A percentile compares a stretch with the other conserved stretches of the same genome.
These are phyloP conservation scores for Sphaerophoria taeniata DNA, from an alignment of 2,888 invertebrate species.

Conservation along the genomic window DNA sequence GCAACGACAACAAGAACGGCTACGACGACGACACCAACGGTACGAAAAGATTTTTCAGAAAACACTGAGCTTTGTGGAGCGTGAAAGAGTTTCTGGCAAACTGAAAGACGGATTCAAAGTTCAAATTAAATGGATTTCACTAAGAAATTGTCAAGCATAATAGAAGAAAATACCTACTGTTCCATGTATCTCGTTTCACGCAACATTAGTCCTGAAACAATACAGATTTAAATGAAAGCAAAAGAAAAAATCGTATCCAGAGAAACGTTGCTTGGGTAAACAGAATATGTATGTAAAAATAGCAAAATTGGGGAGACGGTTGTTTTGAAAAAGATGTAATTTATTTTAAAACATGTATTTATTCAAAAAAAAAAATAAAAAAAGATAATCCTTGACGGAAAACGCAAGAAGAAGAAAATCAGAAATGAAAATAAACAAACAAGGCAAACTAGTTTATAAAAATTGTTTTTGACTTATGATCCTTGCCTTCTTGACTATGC, in stretches of 20 bases:
- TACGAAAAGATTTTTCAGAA: background rate
- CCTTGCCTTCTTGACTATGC: background rate
- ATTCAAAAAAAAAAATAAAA: conserved; percentile 5
- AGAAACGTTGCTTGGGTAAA: background rate
- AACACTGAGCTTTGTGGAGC: conserved; percentile 4
- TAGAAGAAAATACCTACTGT: conserved; percentile 35
- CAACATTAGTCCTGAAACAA: conserved; percentile 63
- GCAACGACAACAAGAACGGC: background rate
- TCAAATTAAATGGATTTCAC: conserved; percentile 47
- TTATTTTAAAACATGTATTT: conserved; percentile 19
- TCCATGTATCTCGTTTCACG: conserved; percentile 68
- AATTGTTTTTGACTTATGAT: background rate
- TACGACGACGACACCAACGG: background rate
- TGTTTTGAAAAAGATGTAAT: conserved; percentile 4
- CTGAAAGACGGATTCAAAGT: conserved; percentile 42
- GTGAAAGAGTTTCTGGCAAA: conserved; percentile 2
- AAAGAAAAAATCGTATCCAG: background rate
- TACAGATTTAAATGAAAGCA: conserved; percentile 20
- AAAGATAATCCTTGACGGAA: background rate
- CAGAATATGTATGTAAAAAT: background rate
- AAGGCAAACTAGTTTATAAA: background rate
- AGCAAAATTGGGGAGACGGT: background rate
- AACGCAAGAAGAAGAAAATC: background rate
- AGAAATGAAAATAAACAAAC: background rate
- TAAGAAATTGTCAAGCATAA: conserved; percentile 31